A percentile compares a stretch with the other conserved stretches of the same genome.
Evolutionary conservation across 2,888 invertebrate genomes (phyloP).

Genomic region (Patella caerulea): DNA sequence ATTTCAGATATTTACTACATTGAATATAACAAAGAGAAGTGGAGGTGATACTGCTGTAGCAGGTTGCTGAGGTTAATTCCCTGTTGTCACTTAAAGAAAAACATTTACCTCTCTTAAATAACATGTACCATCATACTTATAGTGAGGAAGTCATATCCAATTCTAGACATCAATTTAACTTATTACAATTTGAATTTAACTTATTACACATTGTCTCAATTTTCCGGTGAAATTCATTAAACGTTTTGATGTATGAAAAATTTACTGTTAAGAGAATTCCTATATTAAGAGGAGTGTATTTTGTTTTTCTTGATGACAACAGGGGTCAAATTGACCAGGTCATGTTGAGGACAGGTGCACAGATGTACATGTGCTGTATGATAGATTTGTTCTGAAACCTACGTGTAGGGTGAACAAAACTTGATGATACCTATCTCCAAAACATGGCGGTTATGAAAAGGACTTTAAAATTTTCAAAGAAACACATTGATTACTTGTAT

Average conservation of each 20-base stretch:
- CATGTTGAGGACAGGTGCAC: slow-evolving; percentile 32
- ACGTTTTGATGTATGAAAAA: neutral
- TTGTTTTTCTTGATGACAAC: slow-evolving; percentile 20
- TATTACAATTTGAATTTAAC: no score
- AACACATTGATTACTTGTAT: no score
- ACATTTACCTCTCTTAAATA: slow-evolving; percentile 32
- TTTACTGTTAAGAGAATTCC: neutral
- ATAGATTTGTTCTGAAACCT: slow-evolving; percentile 52
- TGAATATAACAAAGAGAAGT: slow-evolving; percentile 91
- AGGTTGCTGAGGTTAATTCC: slow-evolving; percentile 91
- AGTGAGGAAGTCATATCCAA: neutral
- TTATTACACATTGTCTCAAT: no score
- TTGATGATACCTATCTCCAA: slow-evolving; percentile 28
- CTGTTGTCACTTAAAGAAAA: slow-evolving; percentile 50
- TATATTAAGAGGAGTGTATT: neutral
- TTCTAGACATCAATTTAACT: no score
- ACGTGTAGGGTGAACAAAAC: slow-evolving; percentile 39
- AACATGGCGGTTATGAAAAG: neutral
- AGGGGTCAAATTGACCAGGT: slow-evolving; percentile 11
- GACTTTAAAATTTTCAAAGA: no score
- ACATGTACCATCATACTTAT: slow-evolving; percentile 28
- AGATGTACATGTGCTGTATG: slow-evolving; percentile 43
- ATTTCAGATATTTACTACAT: slow-evolving; percentile 83
- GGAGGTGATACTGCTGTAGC: slow-evolving; percentile 90
- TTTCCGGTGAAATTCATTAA: no score